These are phyloP conservation scores for Drosophila incognita DNA, from an alignment of 2,888 invertebrate genomes.

Conservation along the genomic window DNA sequence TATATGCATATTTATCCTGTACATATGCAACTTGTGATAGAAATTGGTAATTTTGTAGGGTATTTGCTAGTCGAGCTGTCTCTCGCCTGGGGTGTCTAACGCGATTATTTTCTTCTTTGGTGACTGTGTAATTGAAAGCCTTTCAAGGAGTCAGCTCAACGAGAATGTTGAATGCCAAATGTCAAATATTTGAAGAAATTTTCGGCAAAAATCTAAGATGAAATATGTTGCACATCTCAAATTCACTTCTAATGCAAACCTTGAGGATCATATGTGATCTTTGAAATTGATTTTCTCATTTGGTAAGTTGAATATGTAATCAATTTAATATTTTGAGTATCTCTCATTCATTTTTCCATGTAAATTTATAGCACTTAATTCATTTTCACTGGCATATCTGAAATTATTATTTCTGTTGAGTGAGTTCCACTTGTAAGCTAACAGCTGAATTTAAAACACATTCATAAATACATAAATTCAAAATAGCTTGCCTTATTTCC, in stretches of 20 bases:
- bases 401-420: not conserved
- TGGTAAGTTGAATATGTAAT: not conserved
- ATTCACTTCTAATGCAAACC: too few species aligned
- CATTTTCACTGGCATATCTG: not conserved
- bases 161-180: conserved; percentile 2
- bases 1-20: not conserved
- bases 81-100: not conserved
- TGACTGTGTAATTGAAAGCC: conserved; percentile 56
- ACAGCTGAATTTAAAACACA: not conserved
- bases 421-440: not conserved
- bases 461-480: not conserved
- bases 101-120: not conserved
- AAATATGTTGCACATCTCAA: not conserved
- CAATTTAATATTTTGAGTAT: not conserved
- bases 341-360: not conserved
- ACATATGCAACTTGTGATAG: not conserved
- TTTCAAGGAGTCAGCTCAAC: conserved; percentile 38
- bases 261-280: not conserved
- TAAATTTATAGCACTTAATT: not conserved
- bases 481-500: not conserved
- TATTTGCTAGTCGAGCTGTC: not conserved
- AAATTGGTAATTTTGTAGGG: not conserved
- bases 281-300: not conserved
- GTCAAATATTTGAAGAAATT: conserved; percentile 44
- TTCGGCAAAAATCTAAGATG: not conserved